A percentile compares a stretch with the other conserved stretches of the same genome.
These are phyloP conservation scores for Drosophila tani DNA, from an alignment of 1,140 invertebrate genomes.

Conservation along the genomic window DNA sequence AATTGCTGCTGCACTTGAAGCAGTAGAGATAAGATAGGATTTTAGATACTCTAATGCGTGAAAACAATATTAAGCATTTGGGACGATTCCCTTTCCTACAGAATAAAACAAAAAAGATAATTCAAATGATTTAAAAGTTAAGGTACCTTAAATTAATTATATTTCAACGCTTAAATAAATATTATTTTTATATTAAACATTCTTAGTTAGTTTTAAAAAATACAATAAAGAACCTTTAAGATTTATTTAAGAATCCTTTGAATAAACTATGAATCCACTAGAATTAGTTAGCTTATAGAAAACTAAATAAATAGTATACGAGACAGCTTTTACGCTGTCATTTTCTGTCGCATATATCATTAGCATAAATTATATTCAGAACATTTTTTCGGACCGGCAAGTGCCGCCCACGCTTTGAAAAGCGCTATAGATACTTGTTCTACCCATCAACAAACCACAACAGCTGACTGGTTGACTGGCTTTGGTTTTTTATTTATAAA, in stretches of 20 bases:
- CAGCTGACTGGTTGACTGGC: conserved; percentile 67
- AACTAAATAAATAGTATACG: conserved; percentile 7
- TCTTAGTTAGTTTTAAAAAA: not conserved
- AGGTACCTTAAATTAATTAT: too few species aligned
- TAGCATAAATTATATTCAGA: conserved; percentile 37
- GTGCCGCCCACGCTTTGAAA: conserved; percentile 52
- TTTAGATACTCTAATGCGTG: not conserved
- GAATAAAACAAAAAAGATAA: too few species aligned
- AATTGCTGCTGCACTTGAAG: not conserved
- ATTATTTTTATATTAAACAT: not conserved
- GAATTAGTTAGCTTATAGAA: not conserved
- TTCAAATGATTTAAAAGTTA: too few species aligned
- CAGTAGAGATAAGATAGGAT: conserved; percentile 15
- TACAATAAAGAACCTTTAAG: too few species aligned
- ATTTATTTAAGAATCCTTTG: not conserved
- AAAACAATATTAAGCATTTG: not conserved
- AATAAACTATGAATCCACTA: not conserved
- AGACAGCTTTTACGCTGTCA: conserved; percentile 29
- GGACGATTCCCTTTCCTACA: not conserved
- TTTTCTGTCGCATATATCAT: conserved; percentile 46
- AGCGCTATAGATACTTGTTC: conserved; percentile 37
- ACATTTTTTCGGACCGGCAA: conserved; percentile 31
- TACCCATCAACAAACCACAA: conserved; percentile 58
- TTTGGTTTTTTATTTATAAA: conserved; percentile 63
- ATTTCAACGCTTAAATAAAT: too few species aligned